These are phyloP conservation scores for Acleris literana DNA, from an alignment of 2,888 invertebrate genomes.

Conservation along the genomic window DNA sequence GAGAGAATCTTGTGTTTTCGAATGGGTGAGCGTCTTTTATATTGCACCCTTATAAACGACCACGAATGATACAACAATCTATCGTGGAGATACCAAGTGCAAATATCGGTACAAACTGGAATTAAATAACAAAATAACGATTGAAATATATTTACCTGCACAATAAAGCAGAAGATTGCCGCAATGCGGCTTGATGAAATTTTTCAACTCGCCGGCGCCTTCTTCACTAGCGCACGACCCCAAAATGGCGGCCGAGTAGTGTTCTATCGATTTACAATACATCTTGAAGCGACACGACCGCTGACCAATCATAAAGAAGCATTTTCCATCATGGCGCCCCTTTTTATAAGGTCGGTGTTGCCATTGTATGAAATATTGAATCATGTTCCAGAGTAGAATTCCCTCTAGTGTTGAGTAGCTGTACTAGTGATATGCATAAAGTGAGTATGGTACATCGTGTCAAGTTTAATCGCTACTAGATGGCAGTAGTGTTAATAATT, in stretches of 20 bases:
- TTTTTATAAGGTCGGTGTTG: constrained; percentile 66
- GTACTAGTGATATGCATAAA: constrained; percentile 23
- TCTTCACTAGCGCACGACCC: constrained; percentile 42
- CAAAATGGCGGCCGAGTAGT: constrained; percentile 70
- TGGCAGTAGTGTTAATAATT: constrained; percentile 35
- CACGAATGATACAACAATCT: constrained; percentile 71
- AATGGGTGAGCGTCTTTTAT: constrained; percentile 80
- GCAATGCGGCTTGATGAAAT: constrained; percentile 69
- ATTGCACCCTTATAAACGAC: constrained; percentile 85
- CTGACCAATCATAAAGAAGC: constrained; percentile 76
- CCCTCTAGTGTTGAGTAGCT: constrained; percentile 50
- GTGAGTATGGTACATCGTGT: too few relatives aligned
- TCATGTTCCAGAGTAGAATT: neutral
- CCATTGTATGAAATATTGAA: constrained; percentile 49
- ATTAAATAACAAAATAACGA: neutral
- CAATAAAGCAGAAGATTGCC: constrained; percentile 58
- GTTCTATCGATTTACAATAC: constrained; percentile 45
- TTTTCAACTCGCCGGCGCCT: constrained; percentile 39
- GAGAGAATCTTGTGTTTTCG: constrained; percentile 71
- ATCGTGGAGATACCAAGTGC: constrained; percentile 86
- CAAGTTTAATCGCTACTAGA: constrained; percentile 38
- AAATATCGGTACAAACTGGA: constrained; percentile 49
- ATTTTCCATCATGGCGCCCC: constrained; percentile 55
- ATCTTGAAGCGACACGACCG: constrained; percentile 37
- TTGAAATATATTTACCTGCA: constrained; percentile 55